phyloP scores from a whole-genome alignment of 2,797 vertebrate genomes.

The Anolis apletophallus region DNA sequence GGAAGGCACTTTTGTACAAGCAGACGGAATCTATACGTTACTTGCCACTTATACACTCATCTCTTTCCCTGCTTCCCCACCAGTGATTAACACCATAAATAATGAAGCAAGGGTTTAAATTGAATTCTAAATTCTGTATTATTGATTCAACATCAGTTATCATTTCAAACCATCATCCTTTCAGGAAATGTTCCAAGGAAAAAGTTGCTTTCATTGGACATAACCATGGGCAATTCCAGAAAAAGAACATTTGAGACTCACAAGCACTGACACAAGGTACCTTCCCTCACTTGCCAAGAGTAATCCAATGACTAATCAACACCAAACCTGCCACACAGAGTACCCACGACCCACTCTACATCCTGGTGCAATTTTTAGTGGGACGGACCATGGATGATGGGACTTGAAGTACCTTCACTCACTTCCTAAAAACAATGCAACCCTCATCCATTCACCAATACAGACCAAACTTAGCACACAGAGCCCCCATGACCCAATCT shows the following conservation, averaged over 20 bases:
- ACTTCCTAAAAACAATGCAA: too few species aligned
- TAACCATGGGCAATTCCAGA: neutral
- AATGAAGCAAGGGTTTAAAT: neutral
- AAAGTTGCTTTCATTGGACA: neutral
- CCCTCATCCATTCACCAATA: too few species aligned
- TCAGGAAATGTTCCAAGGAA: neutral
- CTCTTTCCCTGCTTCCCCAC: neutral
- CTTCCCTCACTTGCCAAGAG: too few species aligned
- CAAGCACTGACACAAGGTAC: too few species aligned
- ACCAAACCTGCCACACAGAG: too few species aligned
- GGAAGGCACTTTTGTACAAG: neutral
- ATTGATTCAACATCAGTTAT: neutral
- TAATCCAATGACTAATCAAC: too few species aligned
- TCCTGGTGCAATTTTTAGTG: too few species aligned
- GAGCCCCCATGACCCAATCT: too few species aligned
- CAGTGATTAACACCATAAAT: neutral
- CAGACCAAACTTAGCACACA: too few species aligned
- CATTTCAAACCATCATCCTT: neutral
- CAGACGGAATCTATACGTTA: neutral
- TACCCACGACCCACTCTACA: too few species aligned
- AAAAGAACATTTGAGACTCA: neutral
- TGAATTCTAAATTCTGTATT: slow-evolving; percentile 5
- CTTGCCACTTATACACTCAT: neutral
- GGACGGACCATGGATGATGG: too few species aligned
- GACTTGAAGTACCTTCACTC: too few species aligned